These are phyloP conservation scores for Agelas oroides DNA, from an alignment of 37 sponge, comb jelly and placozoan species.

Conservation along the genomic window DNA sequence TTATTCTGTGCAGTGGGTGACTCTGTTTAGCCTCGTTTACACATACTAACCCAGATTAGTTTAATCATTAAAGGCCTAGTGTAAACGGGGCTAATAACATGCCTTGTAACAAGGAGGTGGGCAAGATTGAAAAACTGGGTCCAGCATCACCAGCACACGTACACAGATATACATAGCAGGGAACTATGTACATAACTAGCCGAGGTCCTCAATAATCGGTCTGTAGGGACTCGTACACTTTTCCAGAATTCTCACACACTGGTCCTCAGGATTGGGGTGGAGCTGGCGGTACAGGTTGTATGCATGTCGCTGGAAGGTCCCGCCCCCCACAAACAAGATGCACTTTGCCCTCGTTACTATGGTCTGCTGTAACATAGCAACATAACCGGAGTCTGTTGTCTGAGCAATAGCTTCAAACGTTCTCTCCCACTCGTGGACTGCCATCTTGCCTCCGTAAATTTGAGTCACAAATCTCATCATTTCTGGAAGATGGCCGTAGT, in stretches of 20 bases:
- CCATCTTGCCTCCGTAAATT: conserved; percentile 1
- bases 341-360: conserved; percentile 54
- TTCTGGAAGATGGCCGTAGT: conserved; percentile 4
- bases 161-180: too few species aligned
- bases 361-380: conserved; percentile 42
- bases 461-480: conserved; percentile 23
- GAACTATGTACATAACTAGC: too few species aligned
- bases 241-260: conserved; percentile 18
- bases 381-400: conserved; percentile 33
- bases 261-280: conserved; percentile 12
- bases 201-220: conserved; percentile 12
- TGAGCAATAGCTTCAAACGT: conserved; percentile 26
- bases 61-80: too few species aligned
- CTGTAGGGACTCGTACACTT: conserved; percentile 35
- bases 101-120: too few species aligned
- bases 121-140: too few species aligned
- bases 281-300: conserved; percentile 34
- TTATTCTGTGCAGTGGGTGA: too few species aligned
- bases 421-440: conserved; percentile 34
- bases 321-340: conserved; percentile 60
- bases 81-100: too few species aligned
- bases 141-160: too few species aligned
- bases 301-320: conserved; percentile 52
- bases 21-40: too few species aligned
- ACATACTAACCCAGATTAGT: too few species aligned